Base-by-base conservation (phyloP, 2,888 invertebrate genomes). In the Isoperla grammatica region DNA sequence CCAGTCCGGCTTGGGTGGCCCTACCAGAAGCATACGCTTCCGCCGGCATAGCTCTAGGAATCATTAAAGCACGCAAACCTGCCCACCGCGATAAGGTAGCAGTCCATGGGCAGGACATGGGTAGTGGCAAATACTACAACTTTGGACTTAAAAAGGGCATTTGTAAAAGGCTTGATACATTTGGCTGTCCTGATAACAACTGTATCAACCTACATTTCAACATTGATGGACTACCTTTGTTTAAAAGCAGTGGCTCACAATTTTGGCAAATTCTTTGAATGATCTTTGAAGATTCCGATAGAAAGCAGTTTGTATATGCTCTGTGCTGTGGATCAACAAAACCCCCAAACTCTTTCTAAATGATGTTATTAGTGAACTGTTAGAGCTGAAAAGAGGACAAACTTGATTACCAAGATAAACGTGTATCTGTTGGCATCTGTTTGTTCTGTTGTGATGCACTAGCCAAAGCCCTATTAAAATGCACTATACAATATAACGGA, bases 271-370 rank as follows among this genome's bases (percentile, higher is more conserved):
- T 61, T 22, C 19, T 65, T 66, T 61, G 61, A 63, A 54, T 59
- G 59, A 12, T 43, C 39, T 35, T 48, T 60, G 49, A 63, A 63
- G 61, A 57, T 57, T 11, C 68, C 65, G 59, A 45, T 56, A 49
- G 64, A 66, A 46, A 65, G 65, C 39, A 63, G 63, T 58, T 61
- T 68, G 23, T 64, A 64, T 13, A n/a, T 64, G 15, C 68, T 68
- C 17, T 64, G 66, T 62, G 49, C 53, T 54, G 58, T 66, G 29
- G 67, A 65, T 11, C 64, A 54, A 61, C 62, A 59, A 23, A 67
- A 60, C 65, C 65, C 55, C 65, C 64, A 39, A 60, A 46, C 23
- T 56, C 20, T 67, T 59, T 63, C 61, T 66, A 20, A 54, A 65
- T 46, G 55, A 67, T 43, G 66, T 66, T 61, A 49, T 67, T 35